A percentile compares a stretch with the other conserved stretches of the same genome.
phyloP scores from a whole-genome alignment of 2,113 vertebrate species.

The Erpornis zantholeuca region DNA sequence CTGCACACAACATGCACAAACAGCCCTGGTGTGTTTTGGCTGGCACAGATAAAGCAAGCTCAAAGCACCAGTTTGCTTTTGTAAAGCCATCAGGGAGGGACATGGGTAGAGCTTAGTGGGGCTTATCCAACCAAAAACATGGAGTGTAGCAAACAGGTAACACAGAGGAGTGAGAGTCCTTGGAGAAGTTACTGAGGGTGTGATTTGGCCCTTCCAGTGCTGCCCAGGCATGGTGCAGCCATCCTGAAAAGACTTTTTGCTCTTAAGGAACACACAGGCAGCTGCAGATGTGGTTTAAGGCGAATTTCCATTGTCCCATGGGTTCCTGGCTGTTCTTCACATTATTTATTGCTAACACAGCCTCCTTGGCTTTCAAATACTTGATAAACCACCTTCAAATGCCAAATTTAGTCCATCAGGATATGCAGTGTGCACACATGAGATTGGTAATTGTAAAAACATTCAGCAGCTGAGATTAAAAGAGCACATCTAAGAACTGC shows the following conservation, averaged over 20 bases:
- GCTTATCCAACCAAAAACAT: not conserved
- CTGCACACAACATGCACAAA: not conserved
- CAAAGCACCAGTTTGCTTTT: not conserved
- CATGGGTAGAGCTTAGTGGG: not conserved
- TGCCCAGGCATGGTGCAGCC: not conserved
- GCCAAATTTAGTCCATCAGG: not conserved
- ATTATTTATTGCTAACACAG: not conserved
- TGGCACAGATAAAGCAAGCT: not conserved
- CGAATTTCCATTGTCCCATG: not conserved
- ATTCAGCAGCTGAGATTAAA: not conserved
- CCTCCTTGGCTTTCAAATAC: not conserved
- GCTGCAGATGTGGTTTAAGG: not conserved
- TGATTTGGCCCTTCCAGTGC: not conserved
- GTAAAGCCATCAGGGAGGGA: not conserved
- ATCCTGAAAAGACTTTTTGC: not conserved
- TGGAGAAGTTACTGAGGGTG: not conserved
- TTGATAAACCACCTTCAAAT: not conserved
- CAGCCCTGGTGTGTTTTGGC: not conserved
- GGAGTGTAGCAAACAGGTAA: not conserved
- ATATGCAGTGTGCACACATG: fast-evolving
- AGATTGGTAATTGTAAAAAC: not conserved
- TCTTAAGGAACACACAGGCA: not conserved
- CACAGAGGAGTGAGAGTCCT: not conserved
- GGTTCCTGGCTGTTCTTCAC: not conserved
- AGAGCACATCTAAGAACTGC: not conserved